phyloP scores from a whole-genome alignment of 53 echinoderm and acorn worm genomes.

The Temnopleurus reevesii region DNA sequence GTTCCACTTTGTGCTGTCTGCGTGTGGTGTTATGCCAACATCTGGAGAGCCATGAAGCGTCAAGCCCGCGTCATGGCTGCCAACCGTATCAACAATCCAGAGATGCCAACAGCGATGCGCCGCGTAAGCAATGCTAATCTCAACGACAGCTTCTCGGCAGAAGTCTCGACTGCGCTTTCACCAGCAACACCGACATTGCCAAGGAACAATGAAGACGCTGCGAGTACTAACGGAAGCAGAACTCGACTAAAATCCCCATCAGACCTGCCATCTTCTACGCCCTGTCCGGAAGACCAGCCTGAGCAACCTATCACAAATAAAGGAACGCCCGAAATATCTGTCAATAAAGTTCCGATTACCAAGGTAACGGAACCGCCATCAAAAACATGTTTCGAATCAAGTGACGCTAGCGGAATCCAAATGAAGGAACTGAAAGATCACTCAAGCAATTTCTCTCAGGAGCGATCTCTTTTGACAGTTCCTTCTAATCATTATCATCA shows the following conservation, averaged over 20 bases:
- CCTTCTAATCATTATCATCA: not conserved
- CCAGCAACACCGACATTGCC: not conserved
- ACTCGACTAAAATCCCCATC: not conserved
- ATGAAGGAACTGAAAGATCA: not conserved
- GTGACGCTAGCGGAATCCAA: not conserved
- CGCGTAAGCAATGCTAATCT: not conserved
- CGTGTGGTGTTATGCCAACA: slow-evolving; percentile 7
- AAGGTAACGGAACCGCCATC: not conserved
- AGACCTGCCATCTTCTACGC: not conserved
- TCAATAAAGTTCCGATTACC: not conserved
- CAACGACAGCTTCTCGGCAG: not conserved
- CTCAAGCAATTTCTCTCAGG: not conserved
- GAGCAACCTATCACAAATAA: not conserved
- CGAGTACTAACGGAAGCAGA: not conserved
- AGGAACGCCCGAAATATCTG: not conserved
- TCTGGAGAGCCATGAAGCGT: slow-evolving; percentile 18
- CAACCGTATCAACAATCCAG: not conserved
- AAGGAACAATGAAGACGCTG: not conserved
- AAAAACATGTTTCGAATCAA: not conserved
- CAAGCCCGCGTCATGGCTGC: slow-evolving; percentile 12
- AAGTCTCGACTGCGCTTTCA: not conserved
- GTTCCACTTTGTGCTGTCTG: not conserved
- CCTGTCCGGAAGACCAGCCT: not conserved
- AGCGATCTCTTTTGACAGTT: not conserved
- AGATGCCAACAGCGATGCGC: not conserved